phyloP scores from a whole-genome alignment of 2,888 invertebrate genomes.

The Pantelozetes paolii region DNA sequence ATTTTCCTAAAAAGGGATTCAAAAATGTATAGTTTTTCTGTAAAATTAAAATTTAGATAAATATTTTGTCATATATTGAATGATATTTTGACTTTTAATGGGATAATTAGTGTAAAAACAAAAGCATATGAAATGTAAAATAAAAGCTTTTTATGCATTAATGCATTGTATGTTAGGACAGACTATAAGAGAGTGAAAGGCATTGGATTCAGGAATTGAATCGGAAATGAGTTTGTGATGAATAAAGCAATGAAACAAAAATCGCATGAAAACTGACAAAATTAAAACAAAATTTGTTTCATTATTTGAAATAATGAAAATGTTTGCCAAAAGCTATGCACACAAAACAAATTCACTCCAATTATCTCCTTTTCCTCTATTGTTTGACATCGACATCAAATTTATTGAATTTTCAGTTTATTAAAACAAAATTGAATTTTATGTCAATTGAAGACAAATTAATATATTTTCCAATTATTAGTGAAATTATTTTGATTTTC shows the following conservation, averaged over 20 bases:
- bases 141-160: neutral
- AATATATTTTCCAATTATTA: neutral
- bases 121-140: neutral
- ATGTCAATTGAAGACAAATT: neutral
- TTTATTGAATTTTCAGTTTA: neutral
- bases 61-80: neutral
- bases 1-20: too few species aligned
- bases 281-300: conserved; percentile 5
- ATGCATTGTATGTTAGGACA: neutral
- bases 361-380: conserved; percentile 25
- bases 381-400: neutral
- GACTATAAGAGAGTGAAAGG: neutral
- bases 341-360: conserved; percentile 13
- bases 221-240: conserved; percentile 35
- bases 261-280: neutral
- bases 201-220: conserved; percentile 19
- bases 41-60: neutral
- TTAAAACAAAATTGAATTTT: neutral
- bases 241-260: conserved; percentile 10
- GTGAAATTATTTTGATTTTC: too few species aligned
- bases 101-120: conserved; percentile 16
- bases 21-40: too few species aligned
- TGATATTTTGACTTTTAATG: conserved; percentile 8
- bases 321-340: conserved; percentile 24
- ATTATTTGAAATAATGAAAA: conserved; percentile 12